A percentile compares a stretch with the other conserved stretches of the same genome.
phyloP scores from a whole-genome alignment of 2,797 vertebrate genomes.

The Gephyroberyx darwinii region DNA sequence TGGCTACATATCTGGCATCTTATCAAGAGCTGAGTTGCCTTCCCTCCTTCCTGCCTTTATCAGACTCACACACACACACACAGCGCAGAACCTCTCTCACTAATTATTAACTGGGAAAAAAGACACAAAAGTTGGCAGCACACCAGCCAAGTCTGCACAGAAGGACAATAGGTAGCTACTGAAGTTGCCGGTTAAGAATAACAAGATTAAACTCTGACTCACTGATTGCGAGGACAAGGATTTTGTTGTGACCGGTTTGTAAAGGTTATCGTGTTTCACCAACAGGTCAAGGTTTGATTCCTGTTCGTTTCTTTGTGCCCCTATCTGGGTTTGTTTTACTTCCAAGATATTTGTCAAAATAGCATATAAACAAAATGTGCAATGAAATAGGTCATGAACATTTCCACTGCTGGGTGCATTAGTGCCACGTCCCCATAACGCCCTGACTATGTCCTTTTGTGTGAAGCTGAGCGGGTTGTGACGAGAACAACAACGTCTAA shows the following conservation, averaged over 20 bases:
- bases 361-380: background rate
- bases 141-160: constrained; percentile 42
- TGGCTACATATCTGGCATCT: constrained; percentile 56
- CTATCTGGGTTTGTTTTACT: constrained; percentile 29
- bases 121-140: constrained; percentile 64
- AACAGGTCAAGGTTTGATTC: constrained; percentile 50
- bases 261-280: constrained; percentile 66
- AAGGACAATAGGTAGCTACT: constrained; percentile 70
- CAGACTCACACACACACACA: constrained; percentile 65
- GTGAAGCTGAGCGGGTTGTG: background rate
- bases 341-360: constrained; percentile 32
- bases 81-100: constrained; percentile 40
- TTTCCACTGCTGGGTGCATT: background rate
- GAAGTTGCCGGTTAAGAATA: constrained; percentile 63
- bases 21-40: constrained; percentile 66
- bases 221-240: constrained; percentile 57
- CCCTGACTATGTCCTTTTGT: background rate
- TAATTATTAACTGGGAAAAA: constrained; percentile 72
- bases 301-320: constrained; percentile 27
- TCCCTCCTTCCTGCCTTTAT: constrained; percentile 79
- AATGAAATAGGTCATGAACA: constrained; percentile 20
- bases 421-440: background rate
- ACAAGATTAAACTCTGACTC: constrained; percentile 72
- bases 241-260: constrained; percentile 55
- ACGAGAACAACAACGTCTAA: background rate